Evolutionary conservation across 2,888 invertebrate species (phyloP).

Genomic region (Macropis europaea): DNA sequence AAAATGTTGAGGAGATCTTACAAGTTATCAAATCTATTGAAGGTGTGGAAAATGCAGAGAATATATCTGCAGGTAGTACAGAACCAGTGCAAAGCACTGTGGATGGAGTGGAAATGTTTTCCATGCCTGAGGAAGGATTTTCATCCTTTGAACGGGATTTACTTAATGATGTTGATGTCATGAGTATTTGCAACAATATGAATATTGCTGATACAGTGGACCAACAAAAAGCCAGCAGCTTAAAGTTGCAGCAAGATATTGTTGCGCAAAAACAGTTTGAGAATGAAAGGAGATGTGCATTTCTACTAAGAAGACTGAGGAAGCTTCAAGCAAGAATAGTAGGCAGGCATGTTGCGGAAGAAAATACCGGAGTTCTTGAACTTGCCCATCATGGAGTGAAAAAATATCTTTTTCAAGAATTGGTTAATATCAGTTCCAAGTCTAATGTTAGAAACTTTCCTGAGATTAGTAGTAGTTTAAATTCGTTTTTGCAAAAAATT

Average conservation of each 20-base stretch:
- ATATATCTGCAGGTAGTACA: slow-evolving; percentile 51
- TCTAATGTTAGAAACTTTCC: slow-evolving; percentile 72
- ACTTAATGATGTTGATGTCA: slow-evolving; percentile 75
- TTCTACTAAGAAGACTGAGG: slow-evolving; percentile 86
- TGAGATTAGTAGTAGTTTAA: slow-evolving; percentile 71
- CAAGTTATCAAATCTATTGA: slow-evolving; percentile 90
- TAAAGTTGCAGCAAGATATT: slow-evolving; percentile 68
- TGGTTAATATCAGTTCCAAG: slow-evolving; percentile 71
- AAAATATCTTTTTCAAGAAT: slow-evolving; percentile 75
- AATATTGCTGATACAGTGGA: slow-evolving; percentile 63
- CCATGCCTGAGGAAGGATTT: slow-evolving; percentile 73
- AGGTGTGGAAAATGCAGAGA: slow-evolving; percentile 74
- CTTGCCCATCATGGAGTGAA: slow-evolving; percentile 84
- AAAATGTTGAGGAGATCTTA: slow-evolving; percentile 85
- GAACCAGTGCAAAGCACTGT: slow-evolving; percentile 60
- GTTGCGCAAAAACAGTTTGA: slow-evolving; percentile 82
- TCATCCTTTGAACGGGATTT: slow-evolving; percentile 75
- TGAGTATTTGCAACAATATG: slow-evolving; percentile 73
- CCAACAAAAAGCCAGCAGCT: slow-evolving; percentile 60
- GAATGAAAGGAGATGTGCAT: slow-evolving; percentile 86
- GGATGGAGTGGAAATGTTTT: slow-evolving; percentile 73
- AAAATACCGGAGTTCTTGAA: slow-evolving; percentile 89
- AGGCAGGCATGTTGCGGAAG: slow-evolving; percentile 89
- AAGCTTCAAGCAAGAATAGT: slow-evolving; percentile 89
- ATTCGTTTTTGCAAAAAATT: slow-evolving; percentile 74